Evolutionary conservation across 2,888 invertebrate genomes (phyloP).

Genomic region (Cheiracanthium punctorium): DNA sequence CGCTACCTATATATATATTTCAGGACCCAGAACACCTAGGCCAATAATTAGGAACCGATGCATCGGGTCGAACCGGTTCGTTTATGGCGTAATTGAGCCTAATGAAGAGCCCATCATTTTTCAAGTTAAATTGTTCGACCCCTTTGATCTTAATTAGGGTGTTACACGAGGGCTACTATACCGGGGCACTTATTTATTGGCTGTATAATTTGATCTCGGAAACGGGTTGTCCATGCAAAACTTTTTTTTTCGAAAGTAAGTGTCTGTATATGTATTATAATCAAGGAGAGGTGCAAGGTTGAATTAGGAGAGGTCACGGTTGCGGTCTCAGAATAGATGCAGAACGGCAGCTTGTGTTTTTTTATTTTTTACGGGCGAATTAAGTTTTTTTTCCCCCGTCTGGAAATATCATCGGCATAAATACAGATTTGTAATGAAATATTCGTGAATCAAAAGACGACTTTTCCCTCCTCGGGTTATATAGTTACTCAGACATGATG

Average conservation of each 20-base stretch:
- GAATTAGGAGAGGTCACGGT: too few species aligned
- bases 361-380: too few species aligned
- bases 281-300: too few species aligned
- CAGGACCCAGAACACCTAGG: background rate
- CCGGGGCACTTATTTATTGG: background rate
- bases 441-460: too few species aligned
- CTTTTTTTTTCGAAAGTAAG: background rate
- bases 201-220: background rate
- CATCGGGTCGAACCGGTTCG: slow-evolving; percentile 29
- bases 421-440: too few species aligned
- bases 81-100: slow-evolving; percentile 49
- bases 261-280: too few species aligned
- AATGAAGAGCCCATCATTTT: slow-evolving; percentile 63
- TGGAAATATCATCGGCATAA: too few species aligned
- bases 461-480: too few species aligned
- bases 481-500: too few species aligned
- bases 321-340: too few species aligned
- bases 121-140: slow-evolving; percentile 50
- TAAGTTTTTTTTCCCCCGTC: too few species aligned
- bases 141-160: slow-evolving; percentile 61
- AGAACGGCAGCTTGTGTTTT: too few species aligned
- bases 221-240: slow-evolving; percentile 12
- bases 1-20: background rate
- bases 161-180: background rate
- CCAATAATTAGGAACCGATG: background rate